Percentiles rank a stretch among this genome's conserved stretches.
These are phyloP conservation scores for Pontoporia blainvillei DNA, from an alignment of 2,113 vertebrate genomes.

Conservation along the genomic window DNA sequence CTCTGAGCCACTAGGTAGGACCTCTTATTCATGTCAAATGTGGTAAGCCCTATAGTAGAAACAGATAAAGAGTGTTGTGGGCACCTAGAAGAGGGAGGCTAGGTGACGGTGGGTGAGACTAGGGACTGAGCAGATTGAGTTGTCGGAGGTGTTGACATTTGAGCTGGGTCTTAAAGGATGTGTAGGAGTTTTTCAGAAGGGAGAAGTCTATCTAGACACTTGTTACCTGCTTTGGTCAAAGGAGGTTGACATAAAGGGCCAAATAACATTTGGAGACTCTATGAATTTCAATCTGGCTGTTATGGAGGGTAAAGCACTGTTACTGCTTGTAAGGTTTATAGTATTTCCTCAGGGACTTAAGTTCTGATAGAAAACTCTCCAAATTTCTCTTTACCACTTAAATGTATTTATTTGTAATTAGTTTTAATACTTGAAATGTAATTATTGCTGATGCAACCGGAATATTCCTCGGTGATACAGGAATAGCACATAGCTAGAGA, in stretches of 20 bases:
- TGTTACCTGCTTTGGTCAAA: constrained; percentile 8
- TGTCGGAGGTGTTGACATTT: neutral
- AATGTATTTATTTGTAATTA: neutral
- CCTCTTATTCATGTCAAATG: neutral
- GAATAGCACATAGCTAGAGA: neutral
- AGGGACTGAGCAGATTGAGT: neutral
- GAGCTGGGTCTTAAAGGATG: neutral
- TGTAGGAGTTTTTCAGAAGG: neutral
- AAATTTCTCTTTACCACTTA: neutral
- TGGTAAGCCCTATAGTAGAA: neutral
- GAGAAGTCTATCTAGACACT: neutral
- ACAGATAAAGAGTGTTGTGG: neutral
- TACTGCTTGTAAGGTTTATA: neutral
- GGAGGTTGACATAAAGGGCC: neutral
- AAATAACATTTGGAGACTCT: neutral
- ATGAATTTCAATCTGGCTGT: neutral
- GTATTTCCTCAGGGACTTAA: constrained; percentile 1
- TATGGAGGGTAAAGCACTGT: neutral
- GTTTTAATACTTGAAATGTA: neutral
- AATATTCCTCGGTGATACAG: neutral
- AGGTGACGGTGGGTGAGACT: neutral
- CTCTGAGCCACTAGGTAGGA: neutral
- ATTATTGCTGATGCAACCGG: neutral
- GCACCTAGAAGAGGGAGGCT: neutral
- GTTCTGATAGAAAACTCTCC: neutral